Conservation (phyloP, 2,888 invertebrate species). For the Phasia obesa region DNA sequence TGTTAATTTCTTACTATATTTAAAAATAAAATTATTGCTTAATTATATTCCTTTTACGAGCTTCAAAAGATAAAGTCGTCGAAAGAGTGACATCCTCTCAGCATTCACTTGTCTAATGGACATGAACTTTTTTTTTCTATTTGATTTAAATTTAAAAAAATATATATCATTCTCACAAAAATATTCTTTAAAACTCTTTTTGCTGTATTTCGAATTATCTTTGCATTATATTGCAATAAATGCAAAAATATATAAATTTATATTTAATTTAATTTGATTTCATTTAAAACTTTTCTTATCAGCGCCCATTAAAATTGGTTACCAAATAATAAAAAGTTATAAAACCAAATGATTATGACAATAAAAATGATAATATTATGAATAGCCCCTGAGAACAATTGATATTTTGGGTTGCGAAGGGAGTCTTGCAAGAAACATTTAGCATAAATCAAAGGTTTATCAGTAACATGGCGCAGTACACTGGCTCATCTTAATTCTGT, state of each 20-base stretch:
- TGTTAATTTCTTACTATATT: no score
- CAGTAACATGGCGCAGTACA: constrained; percentile 18
- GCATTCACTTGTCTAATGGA: no score
- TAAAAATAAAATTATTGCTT: no score
- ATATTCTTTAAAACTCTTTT: background rate
- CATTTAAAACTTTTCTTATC: constrained; percentile 51
- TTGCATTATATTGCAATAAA: background rate
- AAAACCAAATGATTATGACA: constrained; percentile 6
- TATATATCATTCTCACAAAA: no score
- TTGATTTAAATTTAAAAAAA: no score
- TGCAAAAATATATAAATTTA: background rate
- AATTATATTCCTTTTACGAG: no score
- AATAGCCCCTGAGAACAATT: constrained; percentile 46
- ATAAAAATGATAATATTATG: constrained; percentile 26
- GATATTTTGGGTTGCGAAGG: constrained; percentile 14
- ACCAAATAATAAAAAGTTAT: constrained; percentile 24
- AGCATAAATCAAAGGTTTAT: constrained; percentile 58
- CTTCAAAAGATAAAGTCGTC: no score
- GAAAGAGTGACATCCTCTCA: no score
- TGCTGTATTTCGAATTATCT: background rate
- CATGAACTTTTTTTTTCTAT: no score
- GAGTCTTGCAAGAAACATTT: background rate
- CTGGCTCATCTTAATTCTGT: constrained; percentile 2
- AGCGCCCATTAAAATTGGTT: constrained; percentile 33
- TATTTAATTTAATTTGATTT: background rate